Percentiles rank a stretch among this genome's conserved stretches.
These are phyloP conservation scores for Galago senegalensis DNA, from an alignment of 2,797 vertebrate species.

Conservation along the genomic window DNA sequence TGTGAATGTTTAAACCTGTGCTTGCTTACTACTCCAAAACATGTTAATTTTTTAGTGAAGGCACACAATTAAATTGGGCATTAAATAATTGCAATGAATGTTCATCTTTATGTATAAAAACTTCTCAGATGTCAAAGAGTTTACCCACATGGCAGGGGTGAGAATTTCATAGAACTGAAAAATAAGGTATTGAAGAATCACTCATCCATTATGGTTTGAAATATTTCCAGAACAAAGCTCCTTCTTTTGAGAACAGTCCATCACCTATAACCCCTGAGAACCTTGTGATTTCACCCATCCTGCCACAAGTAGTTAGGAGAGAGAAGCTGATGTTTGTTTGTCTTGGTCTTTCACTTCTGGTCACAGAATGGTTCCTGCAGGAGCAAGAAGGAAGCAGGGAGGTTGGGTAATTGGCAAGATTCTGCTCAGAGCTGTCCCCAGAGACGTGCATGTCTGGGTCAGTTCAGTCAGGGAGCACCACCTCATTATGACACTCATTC, in stretches of 20 bases:
- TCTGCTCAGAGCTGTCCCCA: background rate
- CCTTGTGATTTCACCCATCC: background rate
- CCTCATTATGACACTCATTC: background rate
- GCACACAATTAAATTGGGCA: background rate
- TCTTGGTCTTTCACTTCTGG: background rate
- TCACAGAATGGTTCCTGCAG: background rate
- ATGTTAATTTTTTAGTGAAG: conserved; percentile 5
- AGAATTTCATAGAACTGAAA: background rate
- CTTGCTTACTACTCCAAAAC: background rate
- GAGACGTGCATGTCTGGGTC: background rate
- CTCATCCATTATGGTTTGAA: background rate
- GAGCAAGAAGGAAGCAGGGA: background rate
- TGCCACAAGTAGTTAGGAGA: background rate
- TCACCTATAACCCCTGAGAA: background rate
- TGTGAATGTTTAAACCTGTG: conserved; percentile 3
- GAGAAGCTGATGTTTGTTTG: background rate
- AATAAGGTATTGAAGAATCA: background rate
- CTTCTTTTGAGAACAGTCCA: background rate
- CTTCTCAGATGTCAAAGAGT: background rate
- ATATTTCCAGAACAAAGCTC: background rate
- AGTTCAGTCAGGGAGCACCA: background rate
- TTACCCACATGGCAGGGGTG: background rate
- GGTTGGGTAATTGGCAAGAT: background rate
- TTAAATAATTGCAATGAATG: background rate
- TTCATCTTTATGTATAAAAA: background rate